Evolutionary conservation across 2,797 vertebrate species (phyloP).

Genomic region (Galago senegalensis): DNA sequence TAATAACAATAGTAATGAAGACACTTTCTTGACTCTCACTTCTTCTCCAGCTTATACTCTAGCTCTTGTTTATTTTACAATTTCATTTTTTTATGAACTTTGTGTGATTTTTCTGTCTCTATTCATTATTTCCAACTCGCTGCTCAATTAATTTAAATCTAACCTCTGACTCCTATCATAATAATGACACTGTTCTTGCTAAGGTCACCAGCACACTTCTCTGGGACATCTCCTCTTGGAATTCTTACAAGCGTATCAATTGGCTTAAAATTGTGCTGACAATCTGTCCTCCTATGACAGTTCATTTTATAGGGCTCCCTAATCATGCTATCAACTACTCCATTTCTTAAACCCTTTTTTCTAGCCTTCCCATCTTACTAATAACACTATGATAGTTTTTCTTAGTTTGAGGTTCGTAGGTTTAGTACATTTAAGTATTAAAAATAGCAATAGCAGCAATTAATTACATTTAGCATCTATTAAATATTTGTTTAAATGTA

Average conservation of each 20-base stretch:
- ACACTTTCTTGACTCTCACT: not conserved
- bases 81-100: not conserved
- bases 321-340: not conserved
- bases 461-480: not conserved
- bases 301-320: not conserved
- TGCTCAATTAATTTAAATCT: not conserved
- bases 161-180: not conserved
- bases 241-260: not conserved
- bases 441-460: not conserved
- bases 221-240: not conserved
- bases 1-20: not conserved
- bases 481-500: not conserved
- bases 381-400: not conserved
- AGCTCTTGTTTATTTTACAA: not conserved
- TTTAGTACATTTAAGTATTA: not conserved
- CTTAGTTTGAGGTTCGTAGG: accelerated
- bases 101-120: not conserved
- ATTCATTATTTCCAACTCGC: not conserved
- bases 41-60: not conserved
- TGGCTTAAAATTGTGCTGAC: not conserved
- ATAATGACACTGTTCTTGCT: not conserved
- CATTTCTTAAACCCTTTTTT: not conserved
- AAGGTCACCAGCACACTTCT: not conserved
- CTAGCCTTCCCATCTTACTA: not conserved
- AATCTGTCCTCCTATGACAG: not conserved